phyloP scores from a whole-genome alignment of 2,888 invertebrate species.

The Pheosia gnoma region DNA sequence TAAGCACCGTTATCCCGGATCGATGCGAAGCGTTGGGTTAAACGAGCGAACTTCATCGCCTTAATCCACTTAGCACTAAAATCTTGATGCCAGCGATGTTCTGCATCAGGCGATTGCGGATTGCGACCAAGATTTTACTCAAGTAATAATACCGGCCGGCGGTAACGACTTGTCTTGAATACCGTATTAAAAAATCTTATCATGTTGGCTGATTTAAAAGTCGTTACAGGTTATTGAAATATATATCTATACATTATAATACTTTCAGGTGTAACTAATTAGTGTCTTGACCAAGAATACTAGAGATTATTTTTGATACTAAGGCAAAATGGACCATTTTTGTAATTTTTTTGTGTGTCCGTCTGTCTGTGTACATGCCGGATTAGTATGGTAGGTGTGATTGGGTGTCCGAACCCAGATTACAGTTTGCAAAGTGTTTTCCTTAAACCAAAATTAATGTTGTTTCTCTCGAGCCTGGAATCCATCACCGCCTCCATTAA shows the following conservation, averaged over 20 bases:
- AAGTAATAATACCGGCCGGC: not conserved
- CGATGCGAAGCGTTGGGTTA: conserved; percentile 5
- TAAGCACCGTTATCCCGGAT: not conserved
- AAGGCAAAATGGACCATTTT: too few relatives aligned
- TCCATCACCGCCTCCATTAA: conserved; percentile 4
- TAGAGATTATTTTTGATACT: too few relatives aligned
- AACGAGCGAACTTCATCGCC: conserved; percentile 2
- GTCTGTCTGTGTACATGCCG: too few relatives aligned
- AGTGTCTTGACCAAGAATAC: too few relatives aligned
- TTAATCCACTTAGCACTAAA: not conserved
- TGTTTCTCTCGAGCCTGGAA: conserved; percentile 6
- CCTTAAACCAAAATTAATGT: conserved; percentile 5
- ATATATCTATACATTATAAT: too few relatives aligned
- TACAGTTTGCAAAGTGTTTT: not conserved
- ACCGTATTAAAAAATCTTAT: too few relatives aligned
- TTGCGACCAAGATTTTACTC: not conserved
- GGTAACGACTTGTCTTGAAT: not conserved
- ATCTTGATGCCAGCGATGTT: not conserved
- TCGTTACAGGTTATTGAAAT: too few relatives aligned
- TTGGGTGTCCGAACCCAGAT: too few relatives aligned
- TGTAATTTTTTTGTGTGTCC: too few relatives aligned
- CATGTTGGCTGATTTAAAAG: not conserved
- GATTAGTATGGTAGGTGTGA: too few relatives aligned
- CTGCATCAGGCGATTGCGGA: not conserved
- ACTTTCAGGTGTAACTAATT: too few relatives aligned